Evolutionary conservation across 2,888 invertebrate species (phyloP).

Genomic region (Dasysyrphus albostriatus): DNA sequence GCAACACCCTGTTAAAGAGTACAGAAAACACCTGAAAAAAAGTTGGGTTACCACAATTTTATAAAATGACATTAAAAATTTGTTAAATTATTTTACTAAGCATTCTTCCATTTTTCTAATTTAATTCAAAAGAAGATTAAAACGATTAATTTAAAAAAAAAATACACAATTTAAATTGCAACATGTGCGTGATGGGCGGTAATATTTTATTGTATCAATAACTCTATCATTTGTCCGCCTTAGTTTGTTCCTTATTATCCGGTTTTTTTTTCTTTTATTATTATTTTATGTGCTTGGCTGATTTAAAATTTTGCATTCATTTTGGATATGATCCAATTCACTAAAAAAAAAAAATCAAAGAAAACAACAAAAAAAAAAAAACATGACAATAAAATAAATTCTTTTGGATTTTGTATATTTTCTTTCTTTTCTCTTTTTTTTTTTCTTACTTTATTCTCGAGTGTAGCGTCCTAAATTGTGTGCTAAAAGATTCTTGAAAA

Average conservation of each 20-base stretch:
- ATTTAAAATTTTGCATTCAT: constrained; percentile 38
- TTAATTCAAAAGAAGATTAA: constrained; percentile 1
- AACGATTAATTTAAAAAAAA: background rate
- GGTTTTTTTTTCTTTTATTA: background rate
- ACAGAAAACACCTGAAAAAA: background rate
- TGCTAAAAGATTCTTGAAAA: constrained; percentile 49
- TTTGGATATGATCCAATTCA: constrained; percentile 26
- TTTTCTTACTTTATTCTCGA: constrained; percentile 17
- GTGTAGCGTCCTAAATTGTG: constrained; percentile 54
- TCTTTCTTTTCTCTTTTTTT: constrained; percentile 8
- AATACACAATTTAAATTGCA: constrained; percentile 5
- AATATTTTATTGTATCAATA: constrained; percentile 25
- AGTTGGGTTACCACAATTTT: background rate
- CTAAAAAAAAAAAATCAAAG: background rate
- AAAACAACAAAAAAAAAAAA: background rate
- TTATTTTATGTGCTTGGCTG: background rate
- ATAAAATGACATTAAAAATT: background rate
- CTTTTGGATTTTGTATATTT: constrained; percentile 7
- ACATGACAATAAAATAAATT: constrained; percentile 29
- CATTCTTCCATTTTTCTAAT: background rate
- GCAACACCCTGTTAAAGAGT: background rate
- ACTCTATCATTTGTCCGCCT: constrained; percentile 5
- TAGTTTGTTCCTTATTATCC: background rate
- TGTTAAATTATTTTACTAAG: background rate
- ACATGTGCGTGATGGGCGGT: constrained; percentile 11